Conservation (phyloP, 2,888 invertebrate species). For the Cryptosula pallasiana region DNA sequence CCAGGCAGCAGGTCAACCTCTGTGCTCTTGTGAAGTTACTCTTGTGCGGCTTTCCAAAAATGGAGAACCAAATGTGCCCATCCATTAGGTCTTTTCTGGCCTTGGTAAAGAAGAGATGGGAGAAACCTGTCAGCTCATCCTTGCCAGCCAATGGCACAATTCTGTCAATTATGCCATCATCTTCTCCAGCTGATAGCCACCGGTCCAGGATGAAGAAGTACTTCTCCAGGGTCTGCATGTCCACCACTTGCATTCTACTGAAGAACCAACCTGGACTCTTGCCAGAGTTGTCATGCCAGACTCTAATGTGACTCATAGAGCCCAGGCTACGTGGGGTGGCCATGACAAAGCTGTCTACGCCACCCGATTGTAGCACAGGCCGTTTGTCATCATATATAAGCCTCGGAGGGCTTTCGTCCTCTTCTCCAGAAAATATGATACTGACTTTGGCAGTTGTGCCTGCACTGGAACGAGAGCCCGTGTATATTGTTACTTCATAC, state of each 20-base stretch:
- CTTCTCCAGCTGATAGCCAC: constrained; percentile 33
- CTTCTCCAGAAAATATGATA: constrained; percentile 42
- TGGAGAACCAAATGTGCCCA: constrained; percentile 35
- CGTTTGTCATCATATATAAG: constrained; percentile 36
- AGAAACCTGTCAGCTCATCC: constrained; percentile 32
- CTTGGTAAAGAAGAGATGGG: constrained; percentile 33
- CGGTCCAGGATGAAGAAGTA: constrained; percentile 31
- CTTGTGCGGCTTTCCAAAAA: constrained; percentile 32
- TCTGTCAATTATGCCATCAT: constrained; percentile 33
- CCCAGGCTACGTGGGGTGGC: constrained; percentile 33
- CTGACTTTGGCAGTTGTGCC: constrained; percentile 35
- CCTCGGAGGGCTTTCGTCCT: constrained; percentile 41
- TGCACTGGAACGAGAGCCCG: constrained; percentile 36
- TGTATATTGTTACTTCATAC: constrained; percentile 48
- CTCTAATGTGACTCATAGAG: constrained; percentile 30
- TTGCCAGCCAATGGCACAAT: constrained; percentile 32
- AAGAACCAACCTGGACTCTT: constrained; percentile 42
- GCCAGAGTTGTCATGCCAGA: constrained; percentile 44
- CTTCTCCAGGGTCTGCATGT: constrained; percentile 37
- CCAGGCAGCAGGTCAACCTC: constrained; percentile 46
- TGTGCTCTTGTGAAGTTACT: constrained; percentile 41
- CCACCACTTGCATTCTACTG: constrained; percentile 36
- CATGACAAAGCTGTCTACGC: constrained; percentile 47
- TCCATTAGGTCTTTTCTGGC: constrained; percentile 32
- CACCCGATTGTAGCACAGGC: constrained; percentile 40